A percentile compares a stretch with the other conserved stretches of the same genome.
These are phyloP conservation scores for Abramis brama DNA, from an alignment of 2,113 vertebrate species.

Conservation along the genomic window DNA sequence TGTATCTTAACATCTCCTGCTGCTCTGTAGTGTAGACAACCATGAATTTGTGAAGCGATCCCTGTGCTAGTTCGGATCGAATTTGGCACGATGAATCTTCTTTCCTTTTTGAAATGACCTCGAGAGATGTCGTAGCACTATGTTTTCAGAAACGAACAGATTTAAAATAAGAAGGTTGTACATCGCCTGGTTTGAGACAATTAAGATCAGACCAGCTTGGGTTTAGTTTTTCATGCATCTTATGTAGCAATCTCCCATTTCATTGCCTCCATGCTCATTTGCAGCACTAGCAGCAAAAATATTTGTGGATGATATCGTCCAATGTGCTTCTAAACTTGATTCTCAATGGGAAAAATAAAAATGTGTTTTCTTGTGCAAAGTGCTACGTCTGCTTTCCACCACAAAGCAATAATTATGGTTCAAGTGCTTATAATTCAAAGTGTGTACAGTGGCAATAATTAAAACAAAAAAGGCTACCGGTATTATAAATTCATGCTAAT, in stretches of 20 bases:
- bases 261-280: constrained; percentile 58
- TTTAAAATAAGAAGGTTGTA: constrained; percentile 54
- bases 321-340: constrained; percentile 51
- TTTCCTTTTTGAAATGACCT: constrained; percentile 52
- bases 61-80: background rate
- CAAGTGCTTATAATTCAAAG: constrained; percentile 69
- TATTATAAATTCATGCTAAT: constrained; percentile 65
- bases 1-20: constrained; percentile 30
- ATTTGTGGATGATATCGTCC: constrained; percentile 37
- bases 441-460: constrained; percentile 75
- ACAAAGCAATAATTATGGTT: constrained; percentile 74
- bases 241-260: constrained; percentile 70
- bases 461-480: constrained; percentile 58
- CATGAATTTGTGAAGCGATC: constrained; percentile 17
- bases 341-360: constrained; percentile 17
- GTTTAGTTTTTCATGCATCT: constrained; percentile 49
- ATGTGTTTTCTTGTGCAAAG: constrained; percentile 57
- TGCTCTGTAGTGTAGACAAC: constrained; percentile 31
- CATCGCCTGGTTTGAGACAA: background rate
- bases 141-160: constrained; percentile 59
- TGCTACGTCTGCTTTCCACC: constrained; percentile 68
- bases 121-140: constrained; percentile 72
- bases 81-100: constrained; percentile 21
- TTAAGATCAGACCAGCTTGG: background rate
- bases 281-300: constrained; percentile 56